Conservation (phyloP, 2,113 vertebrate genomes). For the Corydoras maculifer region DNA sequence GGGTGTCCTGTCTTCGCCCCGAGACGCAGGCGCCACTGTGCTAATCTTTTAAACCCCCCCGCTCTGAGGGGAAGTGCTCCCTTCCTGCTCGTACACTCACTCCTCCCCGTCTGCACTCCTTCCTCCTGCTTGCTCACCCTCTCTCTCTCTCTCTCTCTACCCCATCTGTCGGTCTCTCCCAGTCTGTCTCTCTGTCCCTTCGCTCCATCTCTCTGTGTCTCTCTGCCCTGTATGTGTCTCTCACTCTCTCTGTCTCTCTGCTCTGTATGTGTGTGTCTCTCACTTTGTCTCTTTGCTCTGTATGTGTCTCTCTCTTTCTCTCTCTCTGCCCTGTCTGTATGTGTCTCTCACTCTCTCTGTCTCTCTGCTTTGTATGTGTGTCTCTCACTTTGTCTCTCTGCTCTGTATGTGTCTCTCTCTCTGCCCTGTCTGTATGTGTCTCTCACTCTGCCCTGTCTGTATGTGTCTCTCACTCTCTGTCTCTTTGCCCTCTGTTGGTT, state of each 20-base stretch:
- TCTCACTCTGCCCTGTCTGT: neutral
- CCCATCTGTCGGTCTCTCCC: neutral
- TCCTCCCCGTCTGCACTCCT: slow-evolving; percentile 62
- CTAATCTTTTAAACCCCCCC: slow-evolving; percentile 59
- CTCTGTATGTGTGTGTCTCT: too few relatives aligned
- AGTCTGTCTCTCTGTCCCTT: slow-evolving; percentile 14
- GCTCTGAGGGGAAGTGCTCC: slow-evolving; percentile 62
- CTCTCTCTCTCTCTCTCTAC: slow-evolving; percentile 7
- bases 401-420: neutral
- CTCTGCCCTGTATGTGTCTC: neutral
- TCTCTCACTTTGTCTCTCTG: too few relatives aligned
- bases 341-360: neutral
- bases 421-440: neutral
- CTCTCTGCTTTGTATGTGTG: too few relatives aligned
- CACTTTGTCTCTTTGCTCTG: too few relatives aligned
- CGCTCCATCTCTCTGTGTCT: neutral
- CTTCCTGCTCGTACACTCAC: slow-evolving; percentile 62
- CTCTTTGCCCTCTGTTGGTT: neutral
- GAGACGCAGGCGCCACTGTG: slow-evolving; percentile 64
- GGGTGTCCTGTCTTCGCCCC: slow-evolving; percentile 58
- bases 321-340: neutral
- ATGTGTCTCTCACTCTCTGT: neutral
- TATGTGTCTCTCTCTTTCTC: neutral
- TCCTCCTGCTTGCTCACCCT: slow-evolving; percentile 44
- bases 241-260: neutral